Conservation (phyloP, 2,888 invertebrate species). For the Cryptophagus acutangulus region DNA sequence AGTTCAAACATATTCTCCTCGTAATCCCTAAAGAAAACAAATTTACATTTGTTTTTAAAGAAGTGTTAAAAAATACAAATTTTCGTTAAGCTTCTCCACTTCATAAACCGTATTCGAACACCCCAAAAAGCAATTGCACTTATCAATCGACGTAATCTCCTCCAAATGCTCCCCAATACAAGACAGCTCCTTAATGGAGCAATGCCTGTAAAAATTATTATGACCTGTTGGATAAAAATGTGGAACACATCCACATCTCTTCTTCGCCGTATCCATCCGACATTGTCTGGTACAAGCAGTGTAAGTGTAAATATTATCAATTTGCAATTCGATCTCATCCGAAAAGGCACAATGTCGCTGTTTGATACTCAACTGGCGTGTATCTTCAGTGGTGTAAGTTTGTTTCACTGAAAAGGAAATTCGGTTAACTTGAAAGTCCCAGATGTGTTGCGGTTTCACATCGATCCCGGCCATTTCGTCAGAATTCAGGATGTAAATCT, state of each 20-base stretch:
- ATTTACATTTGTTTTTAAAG: no score
- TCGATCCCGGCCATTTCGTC: slow-evolving; percentile 68
- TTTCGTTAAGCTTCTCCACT: slow-evolving; percentile 65
- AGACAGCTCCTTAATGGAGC: slow-evolving; percentile 53
- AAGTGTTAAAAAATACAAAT: no score
- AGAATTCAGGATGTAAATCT: slow-evolving; percentile 63
- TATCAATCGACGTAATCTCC: slow-evolving; percentile 56
- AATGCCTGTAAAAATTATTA: slow-evolving; percentile 49
- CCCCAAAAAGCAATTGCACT: slow-evolving; percentile 66
- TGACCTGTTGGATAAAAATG: slow-evolving; percentile 63
- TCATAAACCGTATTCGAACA: slow-evolving; percentile 73
- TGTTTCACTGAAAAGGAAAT: slow-evolving; percentile 68
- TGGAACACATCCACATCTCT: slow-evolving; percentile 66
- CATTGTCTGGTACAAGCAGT: slow-evolving; percentile 71
- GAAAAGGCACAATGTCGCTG: slow-evolving; percentile 71
- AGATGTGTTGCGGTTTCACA: slow-evolving; percentile 64
- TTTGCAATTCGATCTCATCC: slow-evolving; percentile 59
- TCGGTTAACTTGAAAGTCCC: slow-evolving; percentile 59
- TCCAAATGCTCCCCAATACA: slow-evolving; percentile 55
- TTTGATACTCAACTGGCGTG: slow-evolving; percentile 60
- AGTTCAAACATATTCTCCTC: slow-evolving; percentile 33
- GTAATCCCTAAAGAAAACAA: slow-evolving; percentile 21
- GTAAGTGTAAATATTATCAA: slow-evolving; percentile 58
- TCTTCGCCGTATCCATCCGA: slow-evolving; percentile 60
- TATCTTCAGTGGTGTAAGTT: slow-evolving; percentile 72